A percentile compares a stretch with the other conserved stretches of the same genome.
Evolutionary conservation across 2,797 vertebrate genomes (phyloP).

Genomic region (Lagocephalus sceleratus): DNA sequence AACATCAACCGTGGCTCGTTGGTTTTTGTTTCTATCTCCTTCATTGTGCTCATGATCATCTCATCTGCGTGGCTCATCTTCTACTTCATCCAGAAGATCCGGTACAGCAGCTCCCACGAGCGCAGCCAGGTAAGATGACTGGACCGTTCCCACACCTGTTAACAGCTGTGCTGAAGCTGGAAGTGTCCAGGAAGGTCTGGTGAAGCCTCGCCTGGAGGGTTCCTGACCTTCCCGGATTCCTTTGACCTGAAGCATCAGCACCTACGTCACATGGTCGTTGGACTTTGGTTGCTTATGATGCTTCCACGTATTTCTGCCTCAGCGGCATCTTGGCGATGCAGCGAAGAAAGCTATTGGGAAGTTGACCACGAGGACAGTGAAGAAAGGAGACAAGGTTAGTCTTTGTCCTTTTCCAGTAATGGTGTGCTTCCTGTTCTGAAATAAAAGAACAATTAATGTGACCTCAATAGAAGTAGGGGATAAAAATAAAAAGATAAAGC

Average conservation of each 20-base stretch:
- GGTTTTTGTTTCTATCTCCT: constrained; percentile 96
- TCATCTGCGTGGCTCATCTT: constrained; percentile 97
- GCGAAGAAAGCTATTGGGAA: constrained; percentile 97
- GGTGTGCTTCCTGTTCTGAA: neutral
- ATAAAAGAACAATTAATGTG: too few species aligned
- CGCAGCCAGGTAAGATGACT: constrained; percentile 86
- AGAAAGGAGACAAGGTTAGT: constrained; percentile 93
- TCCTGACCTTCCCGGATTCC: too few species aligned
- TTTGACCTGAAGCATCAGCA: too few species aligned
- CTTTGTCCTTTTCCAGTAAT: neutral
- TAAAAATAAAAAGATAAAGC: too few species aligned
- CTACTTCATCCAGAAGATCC: constrained; percentile 99
- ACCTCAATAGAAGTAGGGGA: too few species aligned
- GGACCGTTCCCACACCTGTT: neutral
- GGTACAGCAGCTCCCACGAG: constrained; percentile 88
- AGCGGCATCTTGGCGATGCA: constrained; percentile 95
- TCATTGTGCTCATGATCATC: constrained; percentile 97
- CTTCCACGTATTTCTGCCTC: constrained; percentile 3
- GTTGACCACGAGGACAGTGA: constrained; percentile 92
- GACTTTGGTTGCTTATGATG: neutral
- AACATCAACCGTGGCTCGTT: constrained; percentile 90
- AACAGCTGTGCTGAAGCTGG: neutral
- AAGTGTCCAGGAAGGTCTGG: neutral
- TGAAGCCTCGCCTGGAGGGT: too few species aligned
- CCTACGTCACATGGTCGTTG: too few species aligned